Base-by-base conservation (phyloP, 23 tunicate species). In the Phallusia fumigata region DNA sequence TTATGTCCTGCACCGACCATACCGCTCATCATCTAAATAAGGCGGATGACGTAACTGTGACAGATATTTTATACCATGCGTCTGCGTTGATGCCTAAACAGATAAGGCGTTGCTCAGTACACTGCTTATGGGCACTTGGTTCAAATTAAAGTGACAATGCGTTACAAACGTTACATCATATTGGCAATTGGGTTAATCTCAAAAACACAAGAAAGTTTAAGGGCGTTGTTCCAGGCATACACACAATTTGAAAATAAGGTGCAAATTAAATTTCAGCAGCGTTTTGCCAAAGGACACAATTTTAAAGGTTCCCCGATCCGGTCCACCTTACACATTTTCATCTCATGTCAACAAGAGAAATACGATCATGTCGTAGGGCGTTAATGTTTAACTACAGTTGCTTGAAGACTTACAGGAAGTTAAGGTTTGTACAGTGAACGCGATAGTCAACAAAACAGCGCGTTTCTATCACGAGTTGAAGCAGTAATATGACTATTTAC, bases 341-440 rank as follows among this genome's bases (percentile, higher is more conserved):
- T 58, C 69, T 1, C 69, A 58, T 58, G 69, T 58, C 69, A 58
- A 58, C 69, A 58, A 58, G 69, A 21, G 28, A 58, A 58, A 58
- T 58, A 13, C 69, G 69, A 58, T 58, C 69, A 24, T 24, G 28
- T 58, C 69, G 69, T 21, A 3, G 28, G 28, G 69, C 47, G 69
- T 58, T 58, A 58, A 58, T 58, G 69, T 58, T 58, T 58, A 58
- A 58, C 69, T 58, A 5, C 69, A 58, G 26, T 58, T 58, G 26
- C 69, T 58, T 24, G 28, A 58, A 58, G 28, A 22, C 28, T 22
- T 22, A 58, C 26, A 58, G 28, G 69, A 58, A 58, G 26, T 58
- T 58, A 58, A 40, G 47, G 47, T 40, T 58, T 58, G 28, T 21
- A 22, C 69, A 58, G 69, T 58, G 13, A 40, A 40, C 47, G 47